phyloP scores from a whole-genome alignment of 1,140 invertebrate genomes.

The Drosophila persimilis region DNA sequence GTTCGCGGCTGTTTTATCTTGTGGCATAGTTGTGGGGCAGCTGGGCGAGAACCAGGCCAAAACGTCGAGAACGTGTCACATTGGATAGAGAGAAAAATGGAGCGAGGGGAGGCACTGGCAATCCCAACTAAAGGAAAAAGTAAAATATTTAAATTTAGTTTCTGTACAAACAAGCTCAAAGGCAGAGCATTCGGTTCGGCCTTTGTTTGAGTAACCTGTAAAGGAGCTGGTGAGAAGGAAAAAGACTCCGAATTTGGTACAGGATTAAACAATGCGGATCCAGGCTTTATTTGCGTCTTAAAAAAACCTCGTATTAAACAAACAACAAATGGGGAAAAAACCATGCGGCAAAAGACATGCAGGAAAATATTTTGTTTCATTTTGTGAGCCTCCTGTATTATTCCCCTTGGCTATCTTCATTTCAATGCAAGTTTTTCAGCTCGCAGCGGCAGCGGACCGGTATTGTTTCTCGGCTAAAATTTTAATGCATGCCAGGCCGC shows the following conservation, averaged over 20 bases:
- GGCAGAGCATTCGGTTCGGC: constrained; percentile 9
- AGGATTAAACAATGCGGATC: constrained; percentile 7
- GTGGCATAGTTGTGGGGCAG: constrained; percentile 56
- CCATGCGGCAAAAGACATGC: constrained; percentile 14
- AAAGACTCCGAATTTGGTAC: neutral
- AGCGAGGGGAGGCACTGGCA: neutral
- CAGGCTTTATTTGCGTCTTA: no score
- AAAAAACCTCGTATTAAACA: constrained; percentile 14
- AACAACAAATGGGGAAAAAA: constrained; percentile 26
- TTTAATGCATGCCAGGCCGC: constrained; percentile 58
- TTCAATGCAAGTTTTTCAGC: constrained; percentile 72
- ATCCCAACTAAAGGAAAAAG: constrained; percentile 6
- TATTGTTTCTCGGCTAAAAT: constrained; percentile 66
- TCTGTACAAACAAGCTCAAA: constrained; percentile 24
- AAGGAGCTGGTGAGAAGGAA: no score
- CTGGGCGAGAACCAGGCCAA: constrained; percentile 45
- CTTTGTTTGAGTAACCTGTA: constrained; percentile 3
- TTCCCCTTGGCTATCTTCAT: constrained; percentile 68
- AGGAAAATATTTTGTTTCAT: constrained; percentile 41
- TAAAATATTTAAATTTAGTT: constrained; percentile 72
- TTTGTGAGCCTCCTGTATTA: constrained; percentile 41
- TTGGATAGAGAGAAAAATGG: constrained; percentile 15
- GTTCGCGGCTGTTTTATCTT: constrained; percentile 76
- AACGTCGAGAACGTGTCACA: constrained; percentile 63
- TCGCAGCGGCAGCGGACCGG: constrained; percentile 12